These are phyloP conservation scores for Hemistola chrysoprasaria DNA, from an alignment of 2,888 invertebrate species.

Conservation along the genomic window DNA sequence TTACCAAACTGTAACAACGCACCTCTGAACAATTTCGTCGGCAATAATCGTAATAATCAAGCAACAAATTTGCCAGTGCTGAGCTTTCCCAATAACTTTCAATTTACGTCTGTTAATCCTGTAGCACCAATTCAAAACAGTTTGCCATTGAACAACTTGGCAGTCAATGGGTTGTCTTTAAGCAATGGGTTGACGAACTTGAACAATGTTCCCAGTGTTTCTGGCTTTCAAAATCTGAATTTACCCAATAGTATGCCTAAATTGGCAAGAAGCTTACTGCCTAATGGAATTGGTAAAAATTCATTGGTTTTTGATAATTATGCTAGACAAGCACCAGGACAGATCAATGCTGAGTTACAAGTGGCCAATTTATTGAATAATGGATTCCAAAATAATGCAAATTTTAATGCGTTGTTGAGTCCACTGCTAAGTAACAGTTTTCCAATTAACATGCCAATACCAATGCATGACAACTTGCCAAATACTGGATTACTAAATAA, in stretches of 20 bases:
- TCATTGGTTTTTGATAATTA: conserved; percentile 6
- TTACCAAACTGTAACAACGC: conserved; percentile 14
- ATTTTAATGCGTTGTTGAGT: too few species aligned
- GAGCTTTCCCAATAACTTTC: too few species aligned
- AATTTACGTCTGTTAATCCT: not conserved
- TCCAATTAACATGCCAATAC: not conserved
- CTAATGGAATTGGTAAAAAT: conserved; percentile 8
- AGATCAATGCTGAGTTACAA: conserved; percentile 1
- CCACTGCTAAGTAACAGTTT: conserved; percentile 1
- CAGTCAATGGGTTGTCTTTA: conserved; percentile 4
- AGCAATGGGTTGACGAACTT: conserved; percentile 16
- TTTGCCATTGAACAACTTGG: not conserved
- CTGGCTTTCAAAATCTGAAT: conserved; percentile 3
- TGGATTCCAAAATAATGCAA: not conserved
- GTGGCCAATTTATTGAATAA: not conserved
- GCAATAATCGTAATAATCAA: conserved; percentile 13
- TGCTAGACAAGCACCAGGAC: not conserved
- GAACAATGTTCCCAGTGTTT: conserved; percentile 5
- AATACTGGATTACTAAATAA: conserved; percentile 9
- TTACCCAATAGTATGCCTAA: conserved; percentile 9
- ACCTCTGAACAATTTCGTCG: conserved; percentile 18
- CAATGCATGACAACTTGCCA: not conserved
- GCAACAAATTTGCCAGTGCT: conserved; percentile 2
- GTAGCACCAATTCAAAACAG: not conserved
- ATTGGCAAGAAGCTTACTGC: conserved; percentile 10